Conservation (phyloP, 1,140 invertebrate genomes). For the Epicauta chinensis region DNA sequence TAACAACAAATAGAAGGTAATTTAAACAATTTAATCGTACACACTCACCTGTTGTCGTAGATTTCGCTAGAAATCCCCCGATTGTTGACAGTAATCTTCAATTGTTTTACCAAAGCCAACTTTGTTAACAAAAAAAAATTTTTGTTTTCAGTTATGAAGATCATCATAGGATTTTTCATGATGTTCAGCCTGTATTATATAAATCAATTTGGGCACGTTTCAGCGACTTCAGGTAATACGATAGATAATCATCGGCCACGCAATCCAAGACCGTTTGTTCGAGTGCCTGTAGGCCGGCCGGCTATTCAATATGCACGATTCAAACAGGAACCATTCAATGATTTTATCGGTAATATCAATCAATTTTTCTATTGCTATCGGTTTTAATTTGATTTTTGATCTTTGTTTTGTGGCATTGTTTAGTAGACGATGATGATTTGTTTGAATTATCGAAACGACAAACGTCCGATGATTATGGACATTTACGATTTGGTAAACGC, state of each 20-base stretch:
- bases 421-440: constrained; percentile 51
- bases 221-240: constrained; percentile 7
- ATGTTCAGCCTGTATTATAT: constrained; percentile 8
- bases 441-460: constrained; percentile 48
- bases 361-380: background rate
- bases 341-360: constrained; percentile 15
- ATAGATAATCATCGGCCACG: background rate
- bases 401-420: no score
- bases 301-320: constrained; percentile 5
- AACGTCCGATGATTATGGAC: constrained; percentile 56
- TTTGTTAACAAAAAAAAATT: no score
- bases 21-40: no score
- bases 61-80: no score
- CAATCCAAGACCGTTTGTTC: background rate
- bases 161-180: constrained; percentile 5
- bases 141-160: constrained; percentile 8
- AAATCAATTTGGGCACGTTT: constrained; percentile 10
- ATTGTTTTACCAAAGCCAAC: background rate
- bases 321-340: constrained; percentile 17
- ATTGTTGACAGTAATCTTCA: no score
- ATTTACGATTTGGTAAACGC: constrained; percentile 54
- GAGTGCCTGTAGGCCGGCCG: background rate
- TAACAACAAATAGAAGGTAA: no score
- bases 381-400: no score
- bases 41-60: no score